phyloP scores from a whole-genome alignment of 2,888 invertebrate species.

The Aromia moschata region DNA sequence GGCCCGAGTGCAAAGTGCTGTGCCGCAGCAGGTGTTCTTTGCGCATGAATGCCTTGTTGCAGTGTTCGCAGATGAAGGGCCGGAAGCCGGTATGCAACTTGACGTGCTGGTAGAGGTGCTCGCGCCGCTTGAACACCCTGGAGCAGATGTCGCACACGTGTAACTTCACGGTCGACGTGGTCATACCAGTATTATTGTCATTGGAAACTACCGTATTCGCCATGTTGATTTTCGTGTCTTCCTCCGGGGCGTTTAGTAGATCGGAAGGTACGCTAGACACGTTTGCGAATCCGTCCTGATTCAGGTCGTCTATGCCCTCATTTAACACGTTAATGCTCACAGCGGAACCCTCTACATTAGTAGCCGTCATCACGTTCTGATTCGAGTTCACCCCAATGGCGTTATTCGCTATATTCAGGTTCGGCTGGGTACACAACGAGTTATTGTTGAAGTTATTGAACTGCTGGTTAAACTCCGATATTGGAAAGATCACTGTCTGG shows the following conservation, averaged over 20 bases:
- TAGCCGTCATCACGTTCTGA: constrained; percentile 41
- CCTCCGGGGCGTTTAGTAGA: constrained; percentile 11
- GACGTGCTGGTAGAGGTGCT: constrained; percentile 74
- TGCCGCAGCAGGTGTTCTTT: constrained; percentile 76
- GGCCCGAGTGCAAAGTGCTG: constrained; percentile 73
- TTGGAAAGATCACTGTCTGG: constrained; percentile 51
- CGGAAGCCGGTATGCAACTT: constrained; percentile 74
- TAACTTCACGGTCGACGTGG: constrained; percentile 31
- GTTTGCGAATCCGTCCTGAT: constrained; percentile 33
- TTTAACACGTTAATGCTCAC: constrained; percentile 47
- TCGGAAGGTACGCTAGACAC: constrained; percentile 26
- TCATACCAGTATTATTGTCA: constrained; percentile 27
- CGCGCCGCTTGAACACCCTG: constrained; percentile 74
- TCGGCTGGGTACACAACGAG: constrained; percentile 41
- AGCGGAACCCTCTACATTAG: constrained; percentile 42
- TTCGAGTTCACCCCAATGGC: constrained; percentile 28
- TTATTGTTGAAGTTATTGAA: constrained; percentile 43
- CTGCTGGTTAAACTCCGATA: constrained; percentile 48
- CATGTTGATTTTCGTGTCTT: constrained; percentile 15
- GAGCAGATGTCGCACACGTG: constrained; percentile 68
- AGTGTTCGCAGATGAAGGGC: constrained; percentile 73
- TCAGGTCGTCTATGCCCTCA: constrained; percentile 37
- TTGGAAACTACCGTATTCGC: constrained; percentile 20
- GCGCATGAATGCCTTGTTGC: constrained; percentile 73
- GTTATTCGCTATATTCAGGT: constrained; percentile 36